Base-by-base conservation (phyloP, 1,140 invertebrate genomes). In the Lepidurus apus region DNA sequence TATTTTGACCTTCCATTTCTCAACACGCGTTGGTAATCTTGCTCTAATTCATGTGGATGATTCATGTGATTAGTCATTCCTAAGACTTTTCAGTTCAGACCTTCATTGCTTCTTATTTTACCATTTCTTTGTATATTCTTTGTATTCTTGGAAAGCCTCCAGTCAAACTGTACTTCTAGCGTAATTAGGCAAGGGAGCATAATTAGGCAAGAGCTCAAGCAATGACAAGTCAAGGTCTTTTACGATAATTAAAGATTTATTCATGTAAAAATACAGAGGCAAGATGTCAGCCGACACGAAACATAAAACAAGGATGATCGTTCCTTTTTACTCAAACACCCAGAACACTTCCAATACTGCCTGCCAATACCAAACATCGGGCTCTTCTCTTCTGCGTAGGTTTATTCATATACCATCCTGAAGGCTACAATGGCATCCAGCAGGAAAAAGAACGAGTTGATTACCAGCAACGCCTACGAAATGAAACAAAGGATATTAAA, bases 361-460 rank as follows among this genome's bases (percentile, higher is more conserved):
- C 53, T 21, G 53, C 13, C 21, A n/a, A n/a, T 21, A 65, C 13
- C 7, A 65, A 65, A 65, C 53, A 21, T 21, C 3, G 53, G 53
- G 53, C 53, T 65, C 17, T 17, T 43, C 13, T 45, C 77, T 44
- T 21, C 43, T 65, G 10, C 75, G 0, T 13, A 7, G 17, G 53
- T 80, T 42, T 74, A 43, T 80, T 80, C 34, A 77, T 79, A 80
- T 13, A 77, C 74, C 21, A 73, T 79, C 42, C 73, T 42, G 42
- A 77, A 74, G 42, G 79, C 77, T 42, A 80, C 75, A 42, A 80
- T 77, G 11, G 79, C 73, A 74, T 80, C 76, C 43, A 80, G 65
- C 65, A 80, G 73, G 47, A 74, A 80, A 73, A 80, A 80, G 43
- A 74, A 77, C 17, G 76, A 73, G 76, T 80, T 78, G 53, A 80